Conservation (phyloP, 1,140 invertebrate species). For the Drosophila kanapiae region DNA sequence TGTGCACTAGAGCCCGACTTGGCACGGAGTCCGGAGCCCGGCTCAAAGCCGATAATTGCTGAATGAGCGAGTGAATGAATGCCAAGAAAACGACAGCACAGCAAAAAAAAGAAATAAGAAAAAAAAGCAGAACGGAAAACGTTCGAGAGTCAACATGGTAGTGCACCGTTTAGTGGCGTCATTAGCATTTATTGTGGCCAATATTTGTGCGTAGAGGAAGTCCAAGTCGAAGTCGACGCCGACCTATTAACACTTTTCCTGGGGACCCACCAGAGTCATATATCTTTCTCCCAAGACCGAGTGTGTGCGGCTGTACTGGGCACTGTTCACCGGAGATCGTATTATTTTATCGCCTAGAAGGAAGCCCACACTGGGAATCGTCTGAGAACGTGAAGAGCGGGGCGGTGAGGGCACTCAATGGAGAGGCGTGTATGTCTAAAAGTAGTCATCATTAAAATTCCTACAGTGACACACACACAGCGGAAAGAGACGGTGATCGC, state of each 20-base stretch:
- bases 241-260: slow-evolving; percentile 41
- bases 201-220: slow-evolving; percentile 34
- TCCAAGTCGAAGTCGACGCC: background rate
- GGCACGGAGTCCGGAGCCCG: slow-evolving; percentile 3
- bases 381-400: background rate
- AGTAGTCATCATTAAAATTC: slow-evolving; percentile 83
- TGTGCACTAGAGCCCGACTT: slow-evolving; percentile 35
- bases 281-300: slow-evolving; percentile 27
- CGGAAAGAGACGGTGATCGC: slow-evolving; percentile 18
- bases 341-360: slow-evolving; percentile 51
- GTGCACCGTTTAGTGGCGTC: slow-evolving; percentile 69
- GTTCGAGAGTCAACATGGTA: slow-evolving; percentile 56
- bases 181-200: slow-evolving; percentile 78
- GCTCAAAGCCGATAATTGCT: slow-evolving; percentile 65
- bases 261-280: slow-evolving; percentile 9
- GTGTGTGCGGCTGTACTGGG: slow-evolving; percentile 27
- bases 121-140: slow-evolving; percentile 20
- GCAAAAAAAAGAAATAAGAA: background rate
- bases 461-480: slow-evolving; percentile 71
- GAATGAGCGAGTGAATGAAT: slow-evolving; percentile 61
- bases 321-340: slow-evolving; percentile 44
- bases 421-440: slow-evolving; percentile 82
- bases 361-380: slow-evolving; percentile 38
- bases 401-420: slow-evolving; percentile 51
- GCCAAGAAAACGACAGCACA: slow-evolving; percentile 30